These are phyloP conservation scores for Thereva nobilitata DNA, from an alignment of 2,888 invertebrate genomes.

Conservation along the genomic window DNA sequence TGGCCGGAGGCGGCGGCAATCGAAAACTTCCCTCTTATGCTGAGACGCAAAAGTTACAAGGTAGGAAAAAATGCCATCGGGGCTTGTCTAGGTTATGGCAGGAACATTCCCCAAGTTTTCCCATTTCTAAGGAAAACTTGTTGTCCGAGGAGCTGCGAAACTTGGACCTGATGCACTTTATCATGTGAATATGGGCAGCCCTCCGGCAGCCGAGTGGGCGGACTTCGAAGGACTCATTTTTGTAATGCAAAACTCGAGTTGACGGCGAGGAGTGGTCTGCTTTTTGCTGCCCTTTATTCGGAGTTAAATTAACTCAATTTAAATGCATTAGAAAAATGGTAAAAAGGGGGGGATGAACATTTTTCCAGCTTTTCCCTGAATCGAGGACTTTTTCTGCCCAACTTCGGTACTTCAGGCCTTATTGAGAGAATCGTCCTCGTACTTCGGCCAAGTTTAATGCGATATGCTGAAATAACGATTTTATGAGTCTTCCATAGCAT, in stretches of 20 bases:
- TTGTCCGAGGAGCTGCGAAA: conserved; percentile 16
- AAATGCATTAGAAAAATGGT: conserved; percentile 28
- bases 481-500: too few species aligned
- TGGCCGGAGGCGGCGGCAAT: not conserved
- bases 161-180: conserved; percentile 23
- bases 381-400: too few species aligned
- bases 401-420: too few species aligned
- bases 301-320: conserved; percentile 25
- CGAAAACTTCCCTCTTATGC: conserved; percentile 3
- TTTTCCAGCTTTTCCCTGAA: too few species aligned
- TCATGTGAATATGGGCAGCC: conserved; percentile 31
- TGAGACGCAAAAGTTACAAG: not conserved
- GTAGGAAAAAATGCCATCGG: conserved; percentile 5
- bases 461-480: too few species aligned
- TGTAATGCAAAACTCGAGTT: conserved; percentile 30
- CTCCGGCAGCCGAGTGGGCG: not conserved
- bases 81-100: conserved; percentile 13
- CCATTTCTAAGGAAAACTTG: conserved; percentile 22
- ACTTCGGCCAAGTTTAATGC: too few species aligned
- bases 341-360: too few species aligned
- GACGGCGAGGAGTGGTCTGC: conserved; percentile 1
- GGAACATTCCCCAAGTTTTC: conserved; percentile 25
- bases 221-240: conserved; percentile 14
- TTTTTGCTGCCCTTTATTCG: conserved; percentile 12
- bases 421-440: too few species aligned